Evolutionary conservation across 1,140 invertebrate genomes (phyloP).

Genomic region (Drosophila neocordata): DNA sequence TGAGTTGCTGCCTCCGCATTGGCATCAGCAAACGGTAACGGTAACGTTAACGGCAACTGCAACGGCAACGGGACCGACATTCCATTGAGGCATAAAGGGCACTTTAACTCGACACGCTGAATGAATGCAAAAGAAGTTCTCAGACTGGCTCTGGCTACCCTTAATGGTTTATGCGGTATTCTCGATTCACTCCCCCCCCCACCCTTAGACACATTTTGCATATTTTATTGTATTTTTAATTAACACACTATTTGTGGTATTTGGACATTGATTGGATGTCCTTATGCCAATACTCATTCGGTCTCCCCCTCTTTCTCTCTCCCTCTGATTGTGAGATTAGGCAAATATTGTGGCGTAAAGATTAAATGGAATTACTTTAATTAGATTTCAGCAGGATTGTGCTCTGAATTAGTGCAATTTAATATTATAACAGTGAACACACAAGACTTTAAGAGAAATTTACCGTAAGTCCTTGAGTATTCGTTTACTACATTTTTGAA

Average conservation of each 20-base stretch:
- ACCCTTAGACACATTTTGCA: conserved; percentile 50
- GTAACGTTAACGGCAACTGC: too few species aligned
- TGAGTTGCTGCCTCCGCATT: conserved; percentile 48
- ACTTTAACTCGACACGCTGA: not conserved
- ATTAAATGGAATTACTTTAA: not conserved
- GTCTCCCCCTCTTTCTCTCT: not conserved
- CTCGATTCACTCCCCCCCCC: not conserved
- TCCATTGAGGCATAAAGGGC: conserved; percentile 4
- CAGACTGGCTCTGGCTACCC: not conserved
- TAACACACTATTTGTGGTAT: conserved; percentile 58
- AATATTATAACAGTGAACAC: too few species aligned
- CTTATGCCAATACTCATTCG: not conserved
- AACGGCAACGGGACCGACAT: not conserved
- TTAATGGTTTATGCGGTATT: conserved; percentile 16
- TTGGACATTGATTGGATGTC: conserved; percentile 3
- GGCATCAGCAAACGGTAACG: too few species aligned
- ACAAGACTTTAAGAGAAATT: too few species aligned
- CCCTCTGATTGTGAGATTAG: not conserved
- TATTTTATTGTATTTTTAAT: conserved; percentile 79
- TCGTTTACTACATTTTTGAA: too few species aligned
- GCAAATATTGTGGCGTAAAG: not conserved
- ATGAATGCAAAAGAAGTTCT: conserved; percentile 1
- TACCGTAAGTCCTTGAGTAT: too few species aligned
- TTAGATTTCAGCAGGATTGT: too few species aligned
- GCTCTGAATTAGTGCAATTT: not conserved